Conservation (phyloP, 1,140 invertebrate genomes). For the Drosophila mayri region DNA sequence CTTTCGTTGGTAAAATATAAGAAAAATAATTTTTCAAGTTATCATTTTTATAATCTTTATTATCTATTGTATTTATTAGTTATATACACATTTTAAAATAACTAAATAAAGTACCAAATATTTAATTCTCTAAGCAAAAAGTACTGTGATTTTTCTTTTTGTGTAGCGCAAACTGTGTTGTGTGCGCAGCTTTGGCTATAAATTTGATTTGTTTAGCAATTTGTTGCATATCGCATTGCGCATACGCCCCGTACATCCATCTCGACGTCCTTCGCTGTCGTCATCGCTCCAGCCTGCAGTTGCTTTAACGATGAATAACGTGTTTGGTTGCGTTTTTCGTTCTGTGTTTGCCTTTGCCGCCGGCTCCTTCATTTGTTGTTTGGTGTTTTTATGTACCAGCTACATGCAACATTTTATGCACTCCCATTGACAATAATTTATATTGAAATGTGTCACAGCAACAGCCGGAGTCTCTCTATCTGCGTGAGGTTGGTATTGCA, state of each 20-base stretch:
- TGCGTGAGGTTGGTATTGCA: constrained; percentile 25
- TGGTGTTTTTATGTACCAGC: constrained; percentile 50
- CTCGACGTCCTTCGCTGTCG: constrained; percentile 37
- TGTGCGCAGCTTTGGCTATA: constrained; percentile 65
- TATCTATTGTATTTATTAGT: not conserved
- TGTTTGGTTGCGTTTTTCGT: constrained; percentile 21
- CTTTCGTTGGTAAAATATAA: not conserved
- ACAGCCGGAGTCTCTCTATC: constrained; percentile 19
- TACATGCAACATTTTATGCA: constrained; percentile 74
- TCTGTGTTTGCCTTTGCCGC: constrained; percentile 22
- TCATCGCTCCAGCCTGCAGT: constrained; percentile 44
- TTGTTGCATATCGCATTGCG: constrained; percentile 82
- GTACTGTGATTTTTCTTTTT: not conserved
- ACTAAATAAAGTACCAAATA: no score
- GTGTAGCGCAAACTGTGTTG: constrained; percentile 50
- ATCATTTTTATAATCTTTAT: no score
- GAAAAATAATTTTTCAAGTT: no score
- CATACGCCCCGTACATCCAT: constrained; percentile 79
- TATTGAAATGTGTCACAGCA: constrained; percentile 68
- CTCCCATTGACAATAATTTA: constrained; percentile 78
- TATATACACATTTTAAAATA: not conserved
- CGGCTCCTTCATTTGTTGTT: constrained; percentile 21
- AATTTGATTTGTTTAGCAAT: constrained; percentile 84
- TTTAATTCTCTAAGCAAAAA: no score
- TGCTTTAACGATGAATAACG: constrained; percentile 78